Base-by-base conservation (phyloP, 1,140 invertebrate genomes). In the Drosophila carrolli region DNA sequence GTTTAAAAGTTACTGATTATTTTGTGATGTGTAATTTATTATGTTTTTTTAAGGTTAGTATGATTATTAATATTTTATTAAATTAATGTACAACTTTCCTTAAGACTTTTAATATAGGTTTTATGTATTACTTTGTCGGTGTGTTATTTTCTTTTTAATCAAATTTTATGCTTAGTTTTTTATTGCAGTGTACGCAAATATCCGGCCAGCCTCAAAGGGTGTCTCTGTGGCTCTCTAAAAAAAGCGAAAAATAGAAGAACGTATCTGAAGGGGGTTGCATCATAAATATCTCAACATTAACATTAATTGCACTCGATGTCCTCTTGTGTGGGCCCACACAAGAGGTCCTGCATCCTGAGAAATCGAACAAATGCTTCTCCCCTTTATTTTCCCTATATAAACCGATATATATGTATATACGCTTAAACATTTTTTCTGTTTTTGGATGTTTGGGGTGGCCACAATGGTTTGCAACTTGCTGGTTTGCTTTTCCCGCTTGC, bases 261-360 rank as follows among this genome's bases (percentile, higher is more conserved):
- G 35, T 46, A 40, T 27, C 47, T 46, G 35, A 75, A 70, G 63
- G 80, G 80, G 84, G 78, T 78, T 90, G 81, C 82, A 80, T 86
- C 88, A 91, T 88, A 91, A 91, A 91, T 88, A 89, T 91, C 85
- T 86, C 84, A 82, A 89, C 89, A 88, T 90, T 90, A 91, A 91
- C 90, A 91, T 90, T 91, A 91, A 91, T 91, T 91, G 90, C 90
- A 91, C 90, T 91, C 90, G 81, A 91, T 88, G 90, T 91, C 79
- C 90, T 91, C 90, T 91, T 91, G 82, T 91, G 84, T 91, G 90
- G 90, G 79, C 82, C 78, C 89, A 82, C 63, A 82, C 70, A 78
- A 90, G 76, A 80, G 77, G 43, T 57, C 56, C 82, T 55, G 79
- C 71, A 82, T 88, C 82, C 83, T 86, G 83, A 86, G 83, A 86